phyloP scores from a whole-genome alignment of 2,888 invertebrate species.

The Patella depressa region DNA sequence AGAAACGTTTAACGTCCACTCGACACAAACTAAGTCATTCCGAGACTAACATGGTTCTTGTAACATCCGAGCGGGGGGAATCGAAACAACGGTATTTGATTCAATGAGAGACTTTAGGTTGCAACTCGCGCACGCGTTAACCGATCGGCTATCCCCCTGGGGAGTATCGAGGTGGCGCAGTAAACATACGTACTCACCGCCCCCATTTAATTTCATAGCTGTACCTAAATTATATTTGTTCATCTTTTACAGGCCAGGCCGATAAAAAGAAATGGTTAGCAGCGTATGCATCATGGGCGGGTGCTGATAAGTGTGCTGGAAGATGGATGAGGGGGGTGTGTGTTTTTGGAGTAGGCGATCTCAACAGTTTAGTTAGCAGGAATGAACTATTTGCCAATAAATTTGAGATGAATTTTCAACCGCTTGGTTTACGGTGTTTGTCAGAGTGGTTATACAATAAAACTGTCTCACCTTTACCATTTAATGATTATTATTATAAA shows the following conservation, averaged over 20 bases:
- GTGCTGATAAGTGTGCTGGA: not conserved
- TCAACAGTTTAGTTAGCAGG: not conserved
- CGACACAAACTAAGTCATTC: no score
- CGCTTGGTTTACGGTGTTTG: not conserved
- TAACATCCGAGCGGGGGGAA: no score
- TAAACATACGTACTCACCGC: no score
- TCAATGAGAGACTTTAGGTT: no score
- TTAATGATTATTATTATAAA: conserved; percentile 1
- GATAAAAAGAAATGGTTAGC: conserved; percentile 1
- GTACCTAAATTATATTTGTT: no score
- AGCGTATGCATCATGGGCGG: not conserved
- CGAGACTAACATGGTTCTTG: no score
- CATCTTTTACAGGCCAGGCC: not conserved
- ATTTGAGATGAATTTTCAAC: not conserved
- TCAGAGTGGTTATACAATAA: not conserved
- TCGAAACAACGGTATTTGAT: no score
- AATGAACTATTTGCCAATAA: conserved; percentile 2
- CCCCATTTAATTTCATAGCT: not conserved
- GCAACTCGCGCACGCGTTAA: no score
- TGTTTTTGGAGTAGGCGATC: not conserved
- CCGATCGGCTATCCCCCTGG: no score
- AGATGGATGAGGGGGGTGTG: not conserved
- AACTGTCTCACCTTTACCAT: not conserved
- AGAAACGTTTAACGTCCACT: no score
- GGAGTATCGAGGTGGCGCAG: no score